Percentiles rank a stretch among this genome's conserved stretches.
These are phyloP conservation scores for Erannis defoliaria DNA, from an alignment of 2,888 invertebrate species.

Conservation along the genomic window DNA sequence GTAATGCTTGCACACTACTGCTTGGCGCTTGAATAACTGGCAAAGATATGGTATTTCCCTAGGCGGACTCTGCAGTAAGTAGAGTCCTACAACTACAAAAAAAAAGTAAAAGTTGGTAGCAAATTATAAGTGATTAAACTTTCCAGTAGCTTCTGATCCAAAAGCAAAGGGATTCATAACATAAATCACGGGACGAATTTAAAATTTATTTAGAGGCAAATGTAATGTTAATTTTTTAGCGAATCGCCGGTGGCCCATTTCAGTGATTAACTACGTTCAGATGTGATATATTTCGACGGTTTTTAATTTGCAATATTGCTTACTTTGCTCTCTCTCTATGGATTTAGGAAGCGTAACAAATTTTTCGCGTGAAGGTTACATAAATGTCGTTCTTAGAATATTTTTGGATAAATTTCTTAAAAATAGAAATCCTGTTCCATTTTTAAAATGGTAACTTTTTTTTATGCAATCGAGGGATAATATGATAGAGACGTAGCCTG, in stretches of 20 bases:
- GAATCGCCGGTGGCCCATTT: slow-evolving; percentile 72
- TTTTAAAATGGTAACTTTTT: no score
- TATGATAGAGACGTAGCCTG: no score
- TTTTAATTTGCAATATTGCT: slow-evolving; percentile 38
- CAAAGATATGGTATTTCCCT: no score
- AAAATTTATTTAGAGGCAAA: slow-evolving; percentile 78
- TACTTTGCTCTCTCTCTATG: slow-evolving; percentile 30
- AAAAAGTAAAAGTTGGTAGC: no score
- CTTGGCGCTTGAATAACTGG: no score
- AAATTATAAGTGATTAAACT: slow-evolving; percentile 13
- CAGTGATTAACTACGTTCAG: slow-evolving; percentile 56
- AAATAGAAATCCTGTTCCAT: no score
- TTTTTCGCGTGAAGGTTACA: slow-evolving; percentile 9
- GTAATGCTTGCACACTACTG: no score
- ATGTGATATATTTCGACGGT: slow-evolving; percentile 36
- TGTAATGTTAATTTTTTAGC: slow-evolving; percentile 74
- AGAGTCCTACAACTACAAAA: no score
- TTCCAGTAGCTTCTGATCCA: background rate
- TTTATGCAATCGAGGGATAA: no score
- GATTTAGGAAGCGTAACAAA: slow-evolving; percentile 25
- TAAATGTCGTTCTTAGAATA: background rate
- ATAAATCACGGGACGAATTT: slow-evolving; percentile 75
- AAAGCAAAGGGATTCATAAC: slow-evolving; percentile 54
- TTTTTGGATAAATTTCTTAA: background rate
- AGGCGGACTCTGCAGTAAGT: no score